Evolutionary conservation across 1,140 invertebrate genomes (phyloP), one percentile per base, ranked within the genome.

Genomic region (Zaprionus ghesquierei): DNA sequence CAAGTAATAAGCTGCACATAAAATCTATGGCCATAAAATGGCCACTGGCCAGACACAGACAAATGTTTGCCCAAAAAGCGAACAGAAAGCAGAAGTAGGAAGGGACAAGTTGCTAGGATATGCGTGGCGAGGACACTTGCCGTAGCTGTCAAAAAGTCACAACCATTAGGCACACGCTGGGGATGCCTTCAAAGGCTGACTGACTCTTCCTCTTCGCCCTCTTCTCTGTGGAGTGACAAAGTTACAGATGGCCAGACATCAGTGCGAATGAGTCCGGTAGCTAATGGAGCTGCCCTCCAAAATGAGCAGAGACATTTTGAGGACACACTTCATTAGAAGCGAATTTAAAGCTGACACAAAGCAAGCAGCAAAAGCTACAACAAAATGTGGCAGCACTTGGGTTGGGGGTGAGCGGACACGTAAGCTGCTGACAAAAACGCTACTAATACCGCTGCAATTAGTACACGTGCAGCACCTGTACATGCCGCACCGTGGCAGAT

Each of bases 61-160:
- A 79, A 71, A 71, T 62, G 68, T 69, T 56, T 41, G 59, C 10
- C 25, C n/a, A 29, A 35, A 27, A n/a, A n/a, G n/a, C n/a, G 3
- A 29, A 29, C 3, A 41, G 18, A 31, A 50, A 22, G 12, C 2
- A n/a, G 20, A 6, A 35, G 38, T 18, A 20, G 25, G 20, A 55
- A 46, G 15, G 25, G 55, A 75, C 3, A 46, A 46, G 35, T 12
- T 12, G 20, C 15, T n/a, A 22, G 20, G 41, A 46, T 22, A 46
- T 46, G 41, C 41, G 41, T 46, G 41, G 61, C 69, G 38, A 59
- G 64, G 58, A 68, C 41, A 77, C 71, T 75, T 70, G 58, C 56
- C n/a, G 61, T 23, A 50, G 79, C 87, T 90, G 87, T 90, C 87
- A 90, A 90, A 90, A 90, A 90, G 87, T 90, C 87, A 84, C 69